Conservation (phyloP, 2,888 invertebrate species). For the Baccha elongata region DNA sequence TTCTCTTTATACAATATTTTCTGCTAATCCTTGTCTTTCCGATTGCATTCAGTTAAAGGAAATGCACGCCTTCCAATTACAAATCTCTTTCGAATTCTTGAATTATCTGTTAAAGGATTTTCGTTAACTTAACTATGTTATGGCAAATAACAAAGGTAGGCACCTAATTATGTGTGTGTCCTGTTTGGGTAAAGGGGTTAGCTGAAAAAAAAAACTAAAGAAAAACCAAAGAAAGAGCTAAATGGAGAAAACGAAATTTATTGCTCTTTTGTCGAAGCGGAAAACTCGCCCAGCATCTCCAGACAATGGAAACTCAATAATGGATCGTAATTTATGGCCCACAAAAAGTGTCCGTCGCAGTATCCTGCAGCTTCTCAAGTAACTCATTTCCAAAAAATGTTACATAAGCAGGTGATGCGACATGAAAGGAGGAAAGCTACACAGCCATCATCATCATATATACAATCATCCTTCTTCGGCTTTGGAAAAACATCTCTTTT, state of each 20-base stretch:
- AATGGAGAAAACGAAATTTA: slow-evolving; percentile 58
- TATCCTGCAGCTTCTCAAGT: slow-evolving; percentile 45
- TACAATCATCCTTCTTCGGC: slow-evolving; percentile 43
- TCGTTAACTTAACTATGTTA: slow-evolving; percentile 54
- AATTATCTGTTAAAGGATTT: slow-evolving; percentile 63
- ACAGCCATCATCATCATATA: slow-evolving; percentile 39
- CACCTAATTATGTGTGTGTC: background rate
- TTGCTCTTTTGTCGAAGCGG: slow-evolving; percentile 71
- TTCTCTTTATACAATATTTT: no score
- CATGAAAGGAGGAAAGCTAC: slow-evolving; percentile 21
- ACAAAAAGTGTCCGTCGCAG: slow-evolving; percentile 56
- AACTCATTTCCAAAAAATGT: slow-evolving; percentile 35
- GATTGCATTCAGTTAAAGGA: background rate
- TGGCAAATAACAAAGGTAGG: slow-evolving; percentile 46
- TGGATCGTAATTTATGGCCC: slow-evolving; percentile 71
- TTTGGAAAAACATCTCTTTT: slow-evolving; percentile 45
- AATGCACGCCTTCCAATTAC: slow-evolving; percentile 64
- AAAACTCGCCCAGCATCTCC: slow-evolving; percentile 72
- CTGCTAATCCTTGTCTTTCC: no score
- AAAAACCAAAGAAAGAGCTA: slow-evolving; percentile 38
- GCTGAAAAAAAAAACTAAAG: background rate
- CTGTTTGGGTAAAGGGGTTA: slow-evolving; percentile 50
- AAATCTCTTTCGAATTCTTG: slow-evolving; percentile 60
- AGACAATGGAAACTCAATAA: slow-evolving; percentile 73
- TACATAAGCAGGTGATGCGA: slow-evolving; percentile 39